Evolutionary conservation across 2,797 vertebrate genomes (phyloP).

Genomic region (Setipinna tenuifilis): DNA sequence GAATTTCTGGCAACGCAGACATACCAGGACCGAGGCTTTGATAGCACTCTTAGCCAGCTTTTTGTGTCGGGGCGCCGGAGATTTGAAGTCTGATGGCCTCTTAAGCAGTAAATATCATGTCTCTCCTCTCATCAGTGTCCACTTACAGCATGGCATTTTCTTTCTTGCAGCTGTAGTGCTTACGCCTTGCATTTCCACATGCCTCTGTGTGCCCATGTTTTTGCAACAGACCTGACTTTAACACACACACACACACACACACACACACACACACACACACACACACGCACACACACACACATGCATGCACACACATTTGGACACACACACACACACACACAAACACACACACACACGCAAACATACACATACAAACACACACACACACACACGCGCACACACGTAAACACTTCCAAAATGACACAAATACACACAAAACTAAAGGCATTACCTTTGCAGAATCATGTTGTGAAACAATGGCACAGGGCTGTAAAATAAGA

Average conservation of each 20-base stretch:
- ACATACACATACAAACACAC: too few species aligned
- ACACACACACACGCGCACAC: too few species aligned
- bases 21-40: neutral
- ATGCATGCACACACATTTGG: too few species aligned
- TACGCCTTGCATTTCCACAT: neutral
- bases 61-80: neutral
- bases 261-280: too few species aligned
- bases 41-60: neutral
- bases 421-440: neutral
- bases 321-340: too few species aligned
- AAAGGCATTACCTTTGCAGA: neutral
- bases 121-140: neutral
- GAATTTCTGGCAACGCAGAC: neutral
- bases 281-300: too few species aligned
- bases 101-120: neutral
- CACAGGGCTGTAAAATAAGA: slow-evolving; percentile 7
- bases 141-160: neutral
- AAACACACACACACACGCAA: too few species aligned
- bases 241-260: too few species aligned
- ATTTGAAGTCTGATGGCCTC: neutral
- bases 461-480: neutral
- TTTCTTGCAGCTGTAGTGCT: neutral
- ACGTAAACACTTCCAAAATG: too few species aligned
- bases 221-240: too few species aligned
- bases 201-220: neutral